Conservation (phyloP, 1,140 invertebrate genomes). For the Aphelinus certus region DNA sequence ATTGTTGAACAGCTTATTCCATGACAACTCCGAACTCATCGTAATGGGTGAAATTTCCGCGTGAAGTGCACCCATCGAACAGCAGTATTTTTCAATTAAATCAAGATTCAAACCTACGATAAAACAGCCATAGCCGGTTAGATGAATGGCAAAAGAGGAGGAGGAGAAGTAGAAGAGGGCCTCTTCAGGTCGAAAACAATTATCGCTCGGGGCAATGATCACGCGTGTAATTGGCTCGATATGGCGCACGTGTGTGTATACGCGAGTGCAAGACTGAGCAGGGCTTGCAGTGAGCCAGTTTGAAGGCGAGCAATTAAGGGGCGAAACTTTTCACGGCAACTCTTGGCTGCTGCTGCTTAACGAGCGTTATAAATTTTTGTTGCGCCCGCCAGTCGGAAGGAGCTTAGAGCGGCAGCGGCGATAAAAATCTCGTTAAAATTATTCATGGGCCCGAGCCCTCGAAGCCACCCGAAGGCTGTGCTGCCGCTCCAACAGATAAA, state of each 20-base stretch:
- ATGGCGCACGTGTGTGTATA: constrained; percentile 30
- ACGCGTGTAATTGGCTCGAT: constrained; percentile 42
- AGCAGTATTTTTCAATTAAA: too few relatives aligned
- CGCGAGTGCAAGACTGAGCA: constrained; percentile 9
- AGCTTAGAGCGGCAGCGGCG: constrained; percentile 43
- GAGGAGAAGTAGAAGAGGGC: too few relatives aligned
- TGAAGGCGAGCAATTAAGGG: constrained; percentile 57
- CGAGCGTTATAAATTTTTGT: constrained; percentile 64
- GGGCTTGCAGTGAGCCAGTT: constrained; percentile 23
- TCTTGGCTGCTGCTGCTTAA: constrained; percentile 46
- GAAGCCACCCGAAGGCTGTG: not conserved
- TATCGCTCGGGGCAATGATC: constrained; percentile 45
- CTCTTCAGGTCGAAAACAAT: constrained; percentile 39
- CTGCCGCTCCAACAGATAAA: too few relatives aligned
- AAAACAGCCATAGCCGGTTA: too few relatives aligned
- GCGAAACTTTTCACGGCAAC: constrained; percentile 47
- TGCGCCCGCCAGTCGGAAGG: constrained; percentile 35
- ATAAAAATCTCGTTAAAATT: constrained; percentile 59
- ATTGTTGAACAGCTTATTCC: too few relatives aligned
- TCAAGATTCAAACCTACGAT: too few relatives aligned
- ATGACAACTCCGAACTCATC: too few relatives aligned
- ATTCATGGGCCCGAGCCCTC: constrained; percentile 50
- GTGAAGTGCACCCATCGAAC: too few relatives aligned
- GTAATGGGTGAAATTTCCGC: too few relatives aligned
- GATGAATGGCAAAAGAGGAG: too few relatives aligned